A percentile compares a stretch with the other conserved stretches of the same genome.
phyloP scores from a whole-genome alignment of 2,113 vertebrate genomes.

The Rhabdornis inornatus region DNA sequence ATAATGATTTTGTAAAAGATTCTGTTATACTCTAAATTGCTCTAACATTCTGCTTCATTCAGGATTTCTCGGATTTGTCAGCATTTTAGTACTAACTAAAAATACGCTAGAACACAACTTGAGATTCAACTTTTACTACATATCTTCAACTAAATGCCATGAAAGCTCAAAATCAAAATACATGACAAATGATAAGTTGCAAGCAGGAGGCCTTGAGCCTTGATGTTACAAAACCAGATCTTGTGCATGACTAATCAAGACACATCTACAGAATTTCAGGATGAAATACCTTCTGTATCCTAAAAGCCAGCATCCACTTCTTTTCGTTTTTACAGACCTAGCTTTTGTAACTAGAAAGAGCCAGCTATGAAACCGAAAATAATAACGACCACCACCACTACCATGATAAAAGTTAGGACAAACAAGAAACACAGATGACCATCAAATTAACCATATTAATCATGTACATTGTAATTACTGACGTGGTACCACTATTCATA shows the following conservation, averaged over 20 bases:
- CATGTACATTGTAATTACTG: background rate
- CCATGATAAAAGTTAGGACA: background rate
- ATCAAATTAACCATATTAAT: background rate
- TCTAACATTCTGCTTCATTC: background rate
- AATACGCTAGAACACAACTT: background rate
- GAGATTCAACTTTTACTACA: background rate
- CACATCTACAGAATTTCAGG: conserved; percentile 39
- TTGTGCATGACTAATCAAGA: conserved; percentile 60
- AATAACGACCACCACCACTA: background rate
- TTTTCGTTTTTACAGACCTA: background rate
- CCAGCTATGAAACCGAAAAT: background rate
- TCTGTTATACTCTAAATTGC: background rate
- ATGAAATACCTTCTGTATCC: conserved; percentile 33
- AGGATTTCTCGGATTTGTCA: background rate
- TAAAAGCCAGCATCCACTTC: background rate
- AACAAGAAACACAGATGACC: background rate
- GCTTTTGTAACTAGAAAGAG: background rate
- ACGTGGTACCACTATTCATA: background rate
- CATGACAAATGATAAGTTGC: background rate
- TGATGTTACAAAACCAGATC: conserved; percentile 1
- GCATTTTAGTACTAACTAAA: background rate
- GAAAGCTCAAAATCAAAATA: background rate
- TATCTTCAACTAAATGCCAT: background rate
- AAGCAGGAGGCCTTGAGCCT: background rate
- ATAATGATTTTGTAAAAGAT: background rate